Conservation (phyloP, 2,797 vertebrate genomes). For the Salmo trutta region DNA sequence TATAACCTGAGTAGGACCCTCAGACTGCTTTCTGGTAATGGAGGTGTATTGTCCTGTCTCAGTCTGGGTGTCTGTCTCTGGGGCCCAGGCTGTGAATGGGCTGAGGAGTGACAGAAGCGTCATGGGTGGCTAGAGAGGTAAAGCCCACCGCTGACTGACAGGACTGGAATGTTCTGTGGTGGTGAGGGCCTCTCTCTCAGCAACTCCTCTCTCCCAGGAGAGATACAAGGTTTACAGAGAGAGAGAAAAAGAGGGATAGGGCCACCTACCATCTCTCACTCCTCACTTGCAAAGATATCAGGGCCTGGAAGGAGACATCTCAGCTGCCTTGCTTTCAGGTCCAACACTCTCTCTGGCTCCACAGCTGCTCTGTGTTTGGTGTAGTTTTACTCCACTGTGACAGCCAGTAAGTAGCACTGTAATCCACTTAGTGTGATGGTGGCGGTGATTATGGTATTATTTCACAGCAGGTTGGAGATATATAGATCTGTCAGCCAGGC, state of each 20-base stretch:
- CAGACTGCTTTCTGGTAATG: constrained; percentile 18
- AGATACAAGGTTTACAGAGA: not conserved
- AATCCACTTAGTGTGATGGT: constrained; percentile 52
- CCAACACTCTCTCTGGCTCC: constrained; percentile 41
- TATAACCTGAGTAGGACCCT: not conserved
- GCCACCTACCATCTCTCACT: constrained; percentile 43
- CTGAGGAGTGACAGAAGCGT: constrained; percentile 27
- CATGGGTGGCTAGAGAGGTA: constrained; percentile 30
- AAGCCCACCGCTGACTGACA: constrained; percentile 28
- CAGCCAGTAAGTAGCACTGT: constrained; percentile 22
- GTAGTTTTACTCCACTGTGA: constrained; percentile 57
- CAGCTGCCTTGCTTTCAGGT: constrained; percentile 50
- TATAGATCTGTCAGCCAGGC: constrained; percentile 61
- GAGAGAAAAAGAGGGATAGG: not conserved
- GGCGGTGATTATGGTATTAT: constrained; percentile 40
- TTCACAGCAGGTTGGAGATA: constrained; percentile 54
- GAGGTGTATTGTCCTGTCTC: constrained; percentile 40
- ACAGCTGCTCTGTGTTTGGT: constrained; percentile 63
- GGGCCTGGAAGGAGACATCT: constrained; percentile 42
- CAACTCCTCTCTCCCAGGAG: constrained; percentile 16
- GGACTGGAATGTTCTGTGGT: not conserved
- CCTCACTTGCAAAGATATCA: constrained; percentile 37
- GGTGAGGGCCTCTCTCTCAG: constrained; percentile 2
- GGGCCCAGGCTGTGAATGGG: constrained; percentile 37
- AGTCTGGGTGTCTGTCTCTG: constrained; percentile 33